These are phyloP conservation scores for Plagiodera versicolora DNA, from an alignment of 2,888 invertebrate species.

Conservation along the genomic window DNA sequence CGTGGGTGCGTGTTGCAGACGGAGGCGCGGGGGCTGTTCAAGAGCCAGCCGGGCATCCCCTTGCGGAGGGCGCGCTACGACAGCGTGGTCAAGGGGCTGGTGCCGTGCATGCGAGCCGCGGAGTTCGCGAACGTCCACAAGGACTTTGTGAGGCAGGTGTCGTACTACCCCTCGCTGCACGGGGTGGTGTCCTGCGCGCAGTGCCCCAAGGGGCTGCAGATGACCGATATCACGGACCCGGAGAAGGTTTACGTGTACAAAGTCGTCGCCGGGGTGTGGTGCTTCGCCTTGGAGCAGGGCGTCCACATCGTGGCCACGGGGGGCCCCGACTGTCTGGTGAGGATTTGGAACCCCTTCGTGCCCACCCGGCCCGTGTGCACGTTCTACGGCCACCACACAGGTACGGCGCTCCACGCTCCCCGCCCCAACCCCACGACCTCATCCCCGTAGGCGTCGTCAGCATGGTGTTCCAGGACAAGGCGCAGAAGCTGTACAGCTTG, in stretches of 20 bases:
- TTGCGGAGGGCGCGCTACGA: constrained; percentile 63
- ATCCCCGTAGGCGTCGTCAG: constrained; percentile 62
- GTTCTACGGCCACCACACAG: constrained; percentile 71
- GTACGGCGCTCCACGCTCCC: no score
- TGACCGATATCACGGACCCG: constrained; percentile 57
- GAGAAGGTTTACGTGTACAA: constrained; percentile 52
- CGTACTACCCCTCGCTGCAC: constrained; percentile 67
- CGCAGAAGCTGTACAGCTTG: constrained; percentile 70
- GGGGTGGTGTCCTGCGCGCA: constrained; percentile 65
- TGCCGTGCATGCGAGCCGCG: constrained; percentile 38
- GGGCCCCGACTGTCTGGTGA: constrained; percentile 70
- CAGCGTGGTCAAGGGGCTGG: constrained; percentile 41
- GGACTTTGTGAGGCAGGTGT: constrained; percentile 63
- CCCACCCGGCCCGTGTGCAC: constrained; percentile 65
- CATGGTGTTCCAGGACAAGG: constrained; percentile 67
- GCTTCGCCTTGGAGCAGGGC: constrained; percentile 64
- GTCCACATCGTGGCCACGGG: constrained; percentile 65
- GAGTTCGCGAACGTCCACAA: constrained; percentile 38
- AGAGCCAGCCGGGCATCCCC: constrained; percentile 66
- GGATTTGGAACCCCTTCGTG: constrained; percentile 83
- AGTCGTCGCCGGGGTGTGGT: constrained; percentile 63
- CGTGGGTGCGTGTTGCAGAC: no score
- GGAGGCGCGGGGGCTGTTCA: constrained; percentile 68
- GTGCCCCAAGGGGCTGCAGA: constrained; percentile 59
- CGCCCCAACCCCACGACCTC: no score